Evolutionary conservation across 2,888 invertebrate species (phyloP).

Genomic region (Ashinkailepas kermadecensis): DNA sequence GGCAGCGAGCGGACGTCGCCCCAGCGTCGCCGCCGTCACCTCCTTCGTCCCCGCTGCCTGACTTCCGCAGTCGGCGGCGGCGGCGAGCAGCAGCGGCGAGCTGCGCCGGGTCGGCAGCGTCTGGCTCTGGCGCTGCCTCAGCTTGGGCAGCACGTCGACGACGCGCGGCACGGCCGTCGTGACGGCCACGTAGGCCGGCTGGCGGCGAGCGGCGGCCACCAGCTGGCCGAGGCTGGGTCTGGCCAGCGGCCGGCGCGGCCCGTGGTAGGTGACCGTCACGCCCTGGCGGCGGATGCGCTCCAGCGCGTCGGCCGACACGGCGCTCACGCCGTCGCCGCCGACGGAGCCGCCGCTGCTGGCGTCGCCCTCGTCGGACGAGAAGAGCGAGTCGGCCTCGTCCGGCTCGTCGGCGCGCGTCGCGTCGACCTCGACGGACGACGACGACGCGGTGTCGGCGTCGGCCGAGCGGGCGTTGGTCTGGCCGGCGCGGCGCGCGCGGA

Average conservation of each 20-base stretch:
- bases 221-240: not conserved
- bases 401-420: not conserved
- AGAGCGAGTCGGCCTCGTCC: constrained; percentile 1
- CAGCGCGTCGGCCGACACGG: not conserved
- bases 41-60: too few relatives aligned
- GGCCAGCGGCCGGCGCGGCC: not conserved
- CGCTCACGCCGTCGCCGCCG: not conserved
- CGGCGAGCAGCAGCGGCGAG: not conserved
- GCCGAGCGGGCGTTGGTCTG: too few relatives aligned
- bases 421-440: constrained; percentile 7
- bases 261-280: not conserved
- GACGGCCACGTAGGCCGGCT: constrained; percentile 12
- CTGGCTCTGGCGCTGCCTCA: not conserved
- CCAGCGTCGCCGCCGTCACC: not conserved
- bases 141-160: constrained; percentile 1
- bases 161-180: not conserved
- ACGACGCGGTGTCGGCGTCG: not conserved
- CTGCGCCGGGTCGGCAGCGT: not conserved
- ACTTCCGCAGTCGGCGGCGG: not conserved
- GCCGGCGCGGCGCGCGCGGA: not conserved
- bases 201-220: not conserved
- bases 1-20: not conserved
- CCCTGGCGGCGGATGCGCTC: constrained; percentile 20
- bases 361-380: not conserved
- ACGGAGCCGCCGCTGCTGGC: not conserved